Percentiles rank a stretch among this genome's conserved stretches.
These are phyloP conservation scores for Drosophila ercepeae DNA, from an alignment of 1,140 invertebrate species.

Conservation along the genomic window DNA sequence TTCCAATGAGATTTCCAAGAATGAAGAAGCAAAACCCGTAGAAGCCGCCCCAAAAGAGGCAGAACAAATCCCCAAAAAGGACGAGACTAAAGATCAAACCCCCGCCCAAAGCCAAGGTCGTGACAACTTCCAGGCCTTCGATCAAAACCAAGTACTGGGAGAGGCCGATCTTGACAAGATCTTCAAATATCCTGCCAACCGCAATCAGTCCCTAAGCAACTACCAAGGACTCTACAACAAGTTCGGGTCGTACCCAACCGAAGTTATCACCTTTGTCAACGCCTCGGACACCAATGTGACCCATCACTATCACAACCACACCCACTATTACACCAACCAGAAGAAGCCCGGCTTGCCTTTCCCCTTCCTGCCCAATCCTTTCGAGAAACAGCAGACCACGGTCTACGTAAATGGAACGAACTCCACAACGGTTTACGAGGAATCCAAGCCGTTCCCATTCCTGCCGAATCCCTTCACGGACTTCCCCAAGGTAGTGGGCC, in stretches of 20 bases:
- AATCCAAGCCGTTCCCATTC: constrained; percentile 43
- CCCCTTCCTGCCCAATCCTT: constrained; percentile 58
- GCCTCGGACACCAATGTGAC: constrained; percentile 24
- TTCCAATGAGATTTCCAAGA: background rate
- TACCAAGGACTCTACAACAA: constrained; percentile 20
- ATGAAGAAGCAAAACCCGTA: background rate
- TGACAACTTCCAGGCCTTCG: constrained; percentile 9
- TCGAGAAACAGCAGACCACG: constrained; percentile 38
- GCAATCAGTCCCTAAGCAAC: background rate
- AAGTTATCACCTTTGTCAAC: constrained; percentile 5
- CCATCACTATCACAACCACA: constrained; percentile 11
- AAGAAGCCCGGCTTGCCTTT: constrained; percentile 40
- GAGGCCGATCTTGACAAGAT: constrained; percentile 32
- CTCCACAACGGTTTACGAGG: constrained; percentile 5
- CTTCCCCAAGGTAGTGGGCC: constrained; percentile 43
- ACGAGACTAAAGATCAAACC: background rate
- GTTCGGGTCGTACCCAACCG: background rate
- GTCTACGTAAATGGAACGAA: constrained; percentile 5
- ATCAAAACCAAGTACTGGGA: constrained; percentile 7
- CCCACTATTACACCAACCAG: constrained; percentile 15
- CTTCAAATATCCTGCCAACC: constrained; percentile 34
- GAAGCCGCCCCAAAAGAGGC: background rate
- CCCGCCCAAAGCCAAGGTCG: constrained; percentile 17
- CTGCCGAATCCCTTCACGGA: constrained; percentile 57
- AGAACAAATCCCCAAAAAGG: background rate